A percentile compares a stretch with the other conserved stretches of the same genome.
phyloP scores from a whole-genome alignment of 2,888 invertebrate genomes.

The Leptinotarsa peninsularis region DNA sequence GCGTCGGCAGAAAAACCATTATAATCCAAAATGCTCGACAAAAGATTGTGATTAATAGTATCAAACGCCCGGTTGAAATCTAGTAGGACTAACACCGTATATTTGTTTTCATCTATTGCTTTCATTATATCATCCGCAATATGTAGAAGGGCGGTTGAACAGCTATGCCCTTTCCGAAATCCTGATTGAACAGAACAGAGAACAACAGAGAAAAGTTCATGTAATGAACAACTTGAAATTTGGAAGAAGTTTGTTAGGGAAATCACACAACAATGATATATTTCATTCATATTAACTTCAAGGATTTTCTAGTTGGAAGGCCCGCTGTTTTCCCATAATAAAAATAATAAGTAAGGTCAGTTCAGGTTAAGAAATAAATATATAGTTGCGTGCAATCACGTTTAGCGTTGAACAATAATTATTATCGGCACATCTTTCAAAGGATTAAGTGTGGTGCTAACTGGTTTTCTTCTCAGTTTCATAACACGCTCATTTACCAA shows the following conservation, averaged over 20 bases:
- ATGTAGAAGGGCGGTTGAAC: no score
- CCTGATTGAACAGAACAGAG: no score
- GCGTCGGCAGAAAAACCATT: no score
- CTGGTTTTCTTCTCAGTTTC: constrained; percentile 20
- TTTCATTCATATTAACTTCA: neutral
- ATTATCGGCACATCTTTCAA: constrained; percentile 32
- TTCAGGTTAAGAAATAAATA: constrained; percentile 19
- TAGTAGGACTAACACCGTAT: no score
- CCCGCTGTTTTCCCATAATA: constrained; percentile 21
- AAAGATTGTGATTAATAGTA: no score
- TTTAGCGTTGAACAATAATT: constrained; percentile 30
- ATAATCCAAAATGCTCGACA: no score
- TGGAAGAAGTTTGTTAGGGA: neutral
- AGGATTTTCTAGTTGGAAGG: constrained; percentile 3
- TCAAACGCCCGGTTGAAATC: no score
- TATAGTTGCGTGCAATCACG: constrained; percentile 23
- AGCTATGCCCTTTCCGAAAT: no score
- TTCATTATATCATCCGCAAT: no score
- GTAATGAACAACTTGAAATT: no score
- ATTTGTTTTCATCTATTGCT: no score
- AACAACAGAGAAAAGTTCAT: no score
- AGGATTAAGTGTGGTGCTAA: constrained; percentile 24
- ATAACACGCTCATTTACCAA: constrained; percentile 9
- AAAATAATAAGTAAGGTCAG: constrained; percentile 22
- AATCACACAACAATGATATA: neutral